These are phyloP conservation scores for Myotis brandtii DNA, from an alignment of 2,113 vertebrate genomes.

Conservation along the genomic window DNA sequence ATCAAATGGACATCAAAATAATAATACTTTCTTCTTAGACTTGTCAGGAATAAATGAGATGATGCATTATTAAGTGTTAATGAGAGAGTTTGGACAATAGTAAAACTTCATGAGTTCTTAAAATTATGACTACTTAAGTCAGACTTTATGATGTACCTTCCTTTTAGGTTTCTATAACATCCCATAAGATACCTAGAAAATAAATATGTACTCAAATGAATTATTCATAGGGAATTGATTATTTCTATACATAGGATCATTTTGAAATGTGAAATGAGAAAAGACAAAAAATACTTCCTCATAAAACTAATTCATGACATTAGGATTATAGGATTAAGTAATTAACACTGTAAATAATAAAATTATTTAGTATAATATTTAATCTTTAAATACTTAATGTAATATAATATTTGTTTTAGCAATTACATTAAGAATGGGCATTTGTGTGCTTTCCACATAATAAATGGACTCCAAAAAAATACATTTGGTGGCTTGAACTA, in stretches of 20 bases:
- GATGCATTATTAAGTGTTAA: neutral
- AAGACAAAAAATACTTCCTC: neutral
- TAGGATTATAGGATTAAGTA: constrained; percentile 47
- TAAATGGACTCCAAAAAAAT: neutral
- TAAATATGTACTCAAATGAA: neutral
- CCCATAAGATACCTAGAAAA: neutral
- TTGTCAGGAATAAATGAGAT: neutral
- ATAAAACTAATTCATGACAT: constrained; percentile 18
- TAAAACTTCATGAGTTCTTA: constrained; percentile 15
- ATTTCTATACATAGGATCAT: neutral
- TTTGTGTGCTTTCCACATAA: constrained; percentile 50
- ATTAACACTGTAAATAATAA: constrained; percentile 48
- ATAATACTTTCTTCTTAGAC: neutral
- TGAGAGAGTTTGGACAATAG: neutral
- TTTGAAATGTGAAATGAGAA: constrained; percentile 57
- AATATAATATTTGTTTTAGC: constrained; percentile 61
- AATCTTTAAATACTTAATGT: constrained; percentile 57
- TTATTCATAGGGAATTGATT: constrained; percentile 12
- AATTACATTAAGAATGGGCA: constrained; percentile 40
- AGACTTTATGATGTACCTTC: neutral
- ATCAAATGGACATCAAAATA: neutral
- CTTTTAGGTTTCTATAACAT: neutral
- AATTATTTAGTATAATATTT: constrained; percentile 37
- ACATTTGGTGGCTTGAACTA: neutral
- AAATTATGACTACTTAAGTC: neutral